Base-by-base conservation (phyloP, 2,797 vertebrate species). In the Syngnathus acus region DNA sequence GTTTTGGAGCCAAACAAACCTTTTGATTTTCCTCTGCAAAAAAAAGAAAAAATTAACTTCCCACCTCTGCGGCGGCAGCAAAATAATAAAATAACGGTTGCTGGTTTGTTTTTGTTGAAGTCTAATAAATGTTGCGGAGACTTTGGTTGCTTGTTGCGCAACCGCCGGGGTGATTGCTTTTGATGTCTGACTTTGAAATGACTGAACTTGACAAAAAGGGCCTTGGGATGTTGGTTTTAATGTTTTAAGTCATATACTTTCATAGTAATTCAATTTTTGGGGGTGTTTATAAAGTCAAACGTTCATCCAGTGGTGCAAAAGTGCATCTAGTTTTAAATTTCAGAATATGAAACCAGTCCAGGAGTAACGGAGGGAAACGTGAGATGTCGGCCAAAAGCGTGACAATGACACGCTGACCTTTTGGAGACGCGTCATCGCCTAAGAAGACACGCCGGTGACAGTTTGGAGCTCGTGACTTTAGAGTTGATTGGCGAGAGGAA, bases 1-100 rank as follows among this genome's bases (percentile, higher is more conserved):
- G 3, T 10, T 57, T 57, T 38, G 72, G 68, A 74, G 70, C 69
- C 68, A 61, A 68, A 68, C 68, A 72, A 64, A 61, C 63, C 50
- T 53, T 68, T 19, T 81, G 69, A 69, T 73, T 76, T 79, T 72
- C 54, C 60, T 59, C 59, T 32, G 26, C 26, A 3, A 32, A 32
- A 32, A 32, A 32, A 32, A 10, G 38, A 39, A 50, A 65, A 43
- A 69, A 40, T 59, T 23, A 37, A 59, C 39, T 66, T 42, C 61
- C 42, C 19, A 21, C 58, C 60, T 23, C 60, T 37, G 42, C 60
- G 26, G 42, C 60, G 17, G 21, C 17, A 0, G 21, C 26, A 60
- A 62, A 62, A 62, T 23, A 26, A 6, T 45, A 43, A 16, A 42
- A 62, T 43, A 43, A 62, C n/a, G 40, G 39, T 16, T 21, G 39